Percentiles rank a stretch among this genome's conserved stretches.
These are phyloP conservation scores for Momotus momota DNA, from an alignment of 2,797 vertebrate species.

Conservation along the genomic window DNA sequence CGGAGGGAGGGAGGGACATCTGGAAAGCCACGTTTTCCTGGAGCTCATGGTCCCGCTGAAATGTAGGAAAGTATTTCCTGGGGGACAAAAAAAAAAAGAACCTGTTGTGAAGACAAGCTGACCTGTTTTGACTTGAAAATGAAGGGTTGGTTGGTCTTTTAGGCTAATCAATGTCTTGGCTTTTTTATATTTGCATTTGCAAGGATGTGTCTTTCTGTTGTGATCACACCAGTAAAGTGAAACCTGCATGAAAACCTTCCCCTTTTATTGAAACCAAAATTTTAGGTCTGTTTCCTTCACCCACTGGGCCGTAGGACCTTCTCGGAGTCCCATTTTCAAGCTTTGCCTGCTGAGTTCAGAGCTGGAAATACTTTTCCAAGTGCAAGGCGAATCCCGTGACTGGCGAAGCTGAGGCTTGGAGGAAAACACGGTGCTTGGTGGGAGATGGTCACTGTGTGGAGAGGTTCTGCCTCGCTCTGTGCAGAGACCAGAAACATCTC, in stretches of 20 bases:
- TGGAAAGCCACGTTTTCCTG: not conserved
- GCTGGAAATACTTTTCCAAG: not conserved
- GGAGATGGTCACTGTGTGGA: not conserved
- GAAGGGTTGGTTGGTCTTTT: not conserved
- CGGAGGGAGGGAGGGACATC: not conserved
- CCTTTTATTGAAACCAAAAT: not conserved
- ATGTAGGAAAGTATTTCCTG: not conserved
- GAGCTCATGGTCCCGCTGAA: rapidly evolving
- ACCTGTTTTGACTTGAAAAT: rapidly evolving
- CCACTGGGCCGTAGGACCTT: not conserved
- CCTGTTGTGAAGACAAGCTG: not conserved
- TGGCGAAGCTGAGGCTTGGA: not conserved
- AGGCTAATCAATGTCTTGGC: not conserved
- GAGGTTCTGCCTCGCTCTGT: not conserved
- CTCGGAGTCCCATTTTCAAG: rapidly evolving
- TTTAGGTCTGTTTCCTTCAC: rapidly evolving
- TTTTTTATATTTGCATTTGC: not conserved
- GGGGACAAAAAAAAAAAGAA: too few relatives aligned
- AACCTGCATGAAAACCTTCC: rapidly evolving
- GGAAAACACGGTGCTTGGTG: rapidly evolving
- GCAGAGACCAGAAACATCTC: not conserved
- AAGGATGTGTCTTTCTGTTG: rapidly evolving
- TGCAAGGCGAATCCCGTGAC: rapidly evolving
- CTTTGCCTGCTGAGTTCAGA: not conserved
- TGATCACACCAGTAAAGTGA: not conserved